Percentiles rank a stretch among this genome's conserved stretches.
These are phyloP conservation scores for Hemitrygon akajei DNA, from an alignment of 2,797 vertebrate species.

Conservation along the genomic window DNA sequence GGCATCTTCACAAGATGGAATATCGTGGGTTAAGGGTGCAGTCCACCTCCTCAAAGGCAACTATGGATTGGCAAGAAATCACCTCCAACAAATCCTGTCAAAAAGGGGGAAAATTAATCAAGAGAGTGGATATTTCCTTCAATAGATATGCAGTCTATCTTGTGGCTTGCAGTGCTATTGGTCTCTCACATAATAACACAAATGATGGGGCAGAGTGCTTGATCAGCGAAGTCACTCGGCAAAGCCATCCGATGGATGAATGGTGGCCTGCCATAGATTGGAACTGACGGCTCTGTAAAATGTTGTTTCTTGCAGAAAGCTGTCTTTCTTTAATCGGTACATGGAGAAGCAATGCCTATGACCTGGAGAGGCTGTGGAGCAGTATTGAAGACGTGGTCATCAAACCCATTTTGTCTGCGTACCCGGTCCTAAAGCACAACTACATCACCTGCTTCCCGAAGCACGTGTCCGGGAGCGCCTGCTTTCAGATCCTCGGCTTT, in stretches of 20 bases:
- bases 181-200: background rate
- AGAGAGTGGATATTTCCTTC: background rate
- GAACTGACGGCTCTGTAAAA: background rate
- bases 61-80: background rate
- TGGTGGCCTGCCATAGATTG: background rate
- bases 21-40: no score
- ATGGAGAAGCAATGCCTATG: conserved; percentile 53
- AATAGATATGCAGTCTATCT: background rate
- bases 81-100: background rate
- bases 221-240: background rate
- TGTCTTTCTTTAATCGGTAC: conserved; percentile 61
- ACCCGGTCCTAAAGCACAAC: conserved; percentile 65
- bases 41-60: no score
- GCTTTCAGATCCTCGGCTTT: conserved; percentile 69
- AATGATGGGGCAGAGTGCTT: background rate
- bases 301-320: conserved; percentile 54
- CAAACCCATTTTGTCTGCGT: conserved; percentile 66
- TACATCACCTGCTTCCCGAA: conserved; percentile 70
- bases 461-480: conserved; percentile 60
- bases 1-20: no score
- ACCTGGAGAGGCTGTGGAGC: conserved; percentile 61
- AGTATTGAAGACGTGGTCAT: conserved; percentile 66
- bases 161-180: background rate
- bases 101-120: background rate
- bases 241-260: background rate